A percentile compares a stretch with the other conserved stretches of the same genome.
phyloP scores from a whole-genome alignment of 2,888 invertebrate genomes.

The Ashinkailepas kermadecensis region DNA sequence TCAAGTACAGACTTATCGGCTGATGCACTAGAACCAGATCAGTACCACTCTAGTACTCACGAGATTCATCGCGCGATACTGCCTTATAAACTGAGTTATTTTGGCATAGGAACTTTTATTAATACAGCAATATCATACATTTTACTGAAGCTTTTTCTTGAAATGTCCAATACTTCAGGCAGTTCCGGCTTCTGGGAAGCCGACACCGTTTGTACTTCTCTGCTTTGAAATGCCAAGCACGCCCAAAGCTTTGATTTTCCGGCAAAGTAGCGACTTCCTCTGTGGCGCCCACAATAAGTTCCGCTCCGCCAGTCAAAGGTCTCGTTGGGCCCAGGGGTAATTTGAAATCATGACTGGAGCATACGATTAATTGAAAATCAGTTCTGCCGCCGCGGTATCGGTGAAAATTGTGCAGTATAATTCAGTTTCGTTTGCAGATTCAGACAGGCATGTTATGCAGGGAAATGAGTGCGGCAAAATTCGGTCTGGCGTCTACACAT shows the following conservation, averaged over 20 bases:
- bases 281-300: neutral
- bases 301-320: neutral
- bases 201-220: no score
- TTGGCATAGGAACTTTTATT: no score
- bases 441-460: constrained; percentile 1
- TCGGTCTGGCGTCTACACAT: neutral
- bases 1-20: no score
- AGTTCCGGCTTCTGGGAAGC: no score
- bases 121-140: no score
- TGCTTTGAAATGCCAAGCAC: no score
- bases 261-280: neutral
- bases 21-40: no score
- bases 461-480: neutral
- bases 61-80: no score
- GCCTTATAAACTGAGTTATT: no score
- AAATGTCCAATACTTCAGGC: no score
- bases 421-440: neutral
- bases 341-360: neutral
- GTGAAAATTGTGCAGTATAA: neutral
- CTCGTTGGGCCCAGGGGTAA: neutral
- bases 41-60: no score
- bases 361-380: constrained; percentile 8
- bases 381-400: neutral
- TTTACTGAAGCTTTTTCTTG: no score
- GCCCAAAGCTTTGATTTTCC: neutral